Percentiles rank a stretch among this genome's conserved stretches.
These are phyloP conservation scores for Contarinia nasturtii DNA, from an alignment of 1,140 invertebrate species.

Conservation along the genomic window DNA sequence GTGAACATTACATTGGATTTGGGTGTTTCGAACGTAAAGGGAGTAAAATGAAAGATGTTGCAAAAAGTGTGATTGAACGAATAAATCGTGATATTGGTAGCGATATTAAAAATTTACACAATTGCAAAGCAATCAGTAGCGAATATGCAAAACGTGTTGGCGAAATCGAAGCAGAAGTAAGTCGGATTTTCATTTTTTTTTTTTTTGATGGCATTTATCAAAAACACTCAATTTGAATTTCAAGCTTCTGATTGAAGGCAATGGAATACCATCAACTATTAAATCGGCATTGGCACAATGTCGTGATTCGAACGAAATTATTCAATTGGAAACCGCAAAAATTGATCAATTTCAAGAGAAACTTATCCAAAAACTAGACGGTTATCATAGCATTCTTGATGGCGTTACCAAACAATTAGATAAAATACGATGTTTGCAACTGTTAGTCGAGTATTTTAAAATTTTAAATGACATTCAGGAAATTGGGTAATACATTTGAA, in stretches of 20 bases:
- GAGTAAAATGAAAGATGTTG: slow-evolving; percentile 10
- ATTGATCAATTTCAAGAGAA: slow-evolving; percentile 25
- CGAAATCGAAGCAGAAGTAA: slow-evolving; percentile 32
- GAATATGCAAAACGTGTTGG: slow-evolving; percentile 25
- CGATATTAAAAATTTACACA: slow-evolving; percentile 23
- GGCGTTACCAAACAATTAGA: slow-evolving; percentile 29
- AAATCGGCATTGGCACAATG: slow-evolving; percentile 33
- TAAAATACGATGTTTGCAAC: slow-evolving; percentile 38
- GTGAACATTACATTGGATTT: too few species aligned
- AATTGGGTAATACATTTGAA: slow-evolving; percentile 29
- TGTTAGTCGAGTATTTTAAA: slow-evolving; percentile 37
- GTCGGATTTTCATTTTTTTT: slow-evolving; percentile 3
- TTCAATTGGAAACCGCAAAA: slow-evolving; percentile 27
- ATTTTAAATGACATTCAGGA: slow-evolving; percentile 42
- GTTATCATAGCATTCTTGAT: slow-evolving; percentile 26
- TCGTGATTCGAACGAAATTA: slow-evolving; percentile 27
- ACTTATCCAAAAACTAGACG: slow-evolving; percentile 25
- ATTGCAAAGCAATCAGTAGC: slow-evolving; percentile 20
- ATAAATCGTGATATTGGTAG: slow-evolving; percentile 32
- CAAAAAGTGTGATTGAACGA: slow-evolving; percentile 26
- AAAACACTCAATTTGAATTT: slow-evolving; percentile 6
- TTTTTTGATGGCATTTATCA: neutral
- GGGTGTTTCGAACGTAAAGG: neutral
- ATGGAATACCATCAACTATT: slow-evolving; percentile 35
- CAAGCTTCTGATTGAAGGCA: slow-evolving; percentile 36